Evolutionary conservation across 2,797 vertebrate genomes (phyloP), one percentile per base, ranked within the genome.

Genomic region (Sebastolobus alascanus): DNA sequence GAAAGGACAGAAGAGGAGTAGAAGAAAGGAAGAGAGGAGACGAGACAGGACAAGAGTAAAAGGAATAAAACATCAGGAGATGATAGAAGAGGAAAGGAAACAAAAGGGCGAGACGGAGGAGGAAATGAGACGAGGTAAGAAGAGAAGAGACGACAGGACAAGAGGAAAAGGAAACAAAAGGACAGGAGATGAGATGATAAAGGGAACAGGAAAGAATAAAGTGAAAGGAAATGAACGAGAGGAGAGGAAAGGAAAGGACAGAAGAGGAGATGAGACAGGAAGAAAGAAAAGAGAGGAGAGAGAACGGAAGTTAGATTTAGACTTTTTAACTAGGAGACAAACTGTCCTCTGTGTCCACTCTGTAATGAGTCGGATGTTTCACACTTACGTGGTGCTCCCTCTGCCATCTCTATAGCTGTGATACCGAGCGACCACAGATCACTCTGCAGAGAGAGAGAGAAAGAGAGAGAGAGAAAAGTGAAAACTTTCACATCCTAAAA

Each of bases 361-460:
- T 27, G 55, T 13, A n/a, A 60, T 54, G 20, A 40, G 69, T 66
- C 20, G 4, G 58, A 58, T 12, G 66, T 14, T 61, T 61, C 92
- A 82, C 71, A 97, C 98, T 98, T 96, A 99, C 98, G 98, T 82
- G 98, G 98, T 59, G 98, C 98, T 63, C 98, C 98, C 95, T 99
- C 98, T 3, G 98, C 98, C 98, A 99, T 99, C 93, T 99, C 98
- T 0, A 99, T 97, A 25, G 98, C 98, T 0, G 98, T 99, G 95
- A 99, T 99, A 73, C 98, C 98, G 90, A 99, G 93, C 38, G 98
- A 99, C 98, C 98, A 99, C 95, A 99, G 84, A 94, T 99, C 98
- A 29, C 98, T 99, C 98, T 99, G 90, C 89, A 93, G 79, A 84
- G 18, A 68, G 38, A 40, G 14, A 40, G 38, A 40, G 12, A 68